phyloP scores from a whole-genome alignment of 2,113 vertebrate genomes.

The Phodopus roborovskii region DNA sequence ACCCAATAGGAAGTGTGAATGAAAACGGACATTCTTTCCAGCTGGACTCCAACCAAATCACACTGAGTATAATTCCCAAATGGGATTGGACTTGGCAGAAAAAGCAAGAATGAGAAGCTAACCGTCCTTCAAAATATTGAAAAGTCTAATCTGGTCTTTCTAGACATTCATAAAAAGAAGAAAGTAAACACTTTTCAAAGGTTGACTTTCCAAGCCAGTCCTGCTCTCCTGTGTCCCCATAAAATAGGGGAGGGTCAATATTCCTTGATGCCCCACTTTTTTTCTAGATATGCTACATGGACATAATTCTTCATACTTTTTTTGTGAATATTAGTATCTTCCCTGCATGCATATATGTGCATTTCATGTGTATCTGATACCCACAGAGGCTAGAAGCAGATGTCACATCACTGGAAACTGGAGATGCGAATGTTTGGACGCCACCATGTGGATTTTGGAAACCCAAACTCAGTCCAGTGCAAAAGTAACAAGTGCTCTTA shows the following conservation, averaged over 20 bases:
- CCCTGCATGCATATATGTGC: background rate
- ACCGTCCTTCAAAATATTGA: background rate
- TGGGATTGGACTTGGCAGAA: background rate
- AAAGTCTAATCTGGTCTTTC: background rate
- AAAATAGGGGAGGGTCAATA: background rate
- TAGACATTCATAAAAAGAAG: background rate
- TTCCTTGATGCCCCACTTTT: background rate
- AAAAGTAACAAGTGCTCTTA: background rate
- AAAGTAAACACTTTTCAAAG: background rate
- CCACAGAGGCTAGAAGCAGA: background rate
- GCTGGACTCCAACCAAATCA: background rate
- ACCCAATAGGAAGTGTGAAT: background rate
- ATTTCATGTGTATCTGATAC: background rate
- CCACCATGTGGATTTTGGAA: fast-evolving
- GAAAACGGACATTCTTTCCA: background rate
- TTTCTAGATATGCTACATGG: too few species aligned
- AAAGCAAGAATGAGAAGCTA: background rate
- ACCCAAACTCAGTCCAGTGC: background rate
- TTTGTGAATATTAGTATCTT: background rate
- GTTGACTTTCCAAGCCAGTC: background rate
- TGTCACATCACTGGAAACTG: background rate
- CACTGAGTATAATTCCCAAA: background rate
- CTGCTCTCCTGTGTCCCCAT: fast-evolving
- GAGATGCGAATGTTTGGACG: background rate
- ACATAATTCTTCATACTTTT: background rate